Conservation (phyloP, 53 echinoderm and acorn worm genomes). For the Mesocentrotus franciscanus region DNA sequence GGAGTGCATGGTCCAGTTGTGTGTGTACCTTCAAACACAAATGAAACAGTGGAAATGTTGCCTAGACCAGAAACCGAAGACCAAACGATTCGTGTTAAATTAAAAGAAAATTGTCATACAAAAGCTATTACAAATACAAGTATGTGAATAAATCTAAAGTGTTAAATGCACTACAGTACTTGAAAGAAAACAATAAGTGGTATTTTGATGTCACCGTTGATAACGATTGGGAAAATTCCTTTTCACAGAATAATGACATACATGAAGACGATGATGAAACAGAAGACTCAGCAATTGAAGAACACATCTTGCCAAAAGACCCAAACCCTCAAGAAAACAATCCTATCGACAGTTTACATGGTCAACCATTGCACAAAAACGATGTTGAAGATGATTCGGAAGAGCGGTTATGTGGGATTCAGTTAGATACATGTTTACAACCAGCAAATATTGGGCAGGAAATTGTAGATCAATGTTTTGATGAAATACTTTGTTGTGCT, state of each 20-base stretch:
- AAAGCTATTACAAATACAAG: slow-evolving; percentile 70
- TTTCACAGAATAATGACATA: slow-evolving; percentile 35
- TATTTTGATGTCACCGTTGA: slow-evolving; percentile 62
- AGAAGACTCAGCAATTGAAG: not conserved
- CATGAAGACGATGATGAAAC: slow-evolving; percentile 52
- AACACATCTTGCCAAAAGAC: not conserved
- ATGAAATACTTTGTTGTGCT: slow-evolving; percentile 69
- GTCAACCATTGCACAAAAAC: not conserved
- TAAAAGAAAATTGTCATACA: slow-evolving; percentile 75
- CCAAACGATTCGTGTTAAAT: slow-evolving; percentile 72
- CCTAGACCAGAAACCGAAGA: slow-evolving; percentile 65
- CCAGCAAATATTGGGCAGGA: slow-evolving; percentile 72
- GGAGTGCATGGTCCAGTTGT: slow-evolving; percentile 73
- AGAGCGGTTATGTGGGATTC: slow-evolving; percentile 66
- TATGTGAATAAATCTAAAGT: slow-evolving; percentile 71
- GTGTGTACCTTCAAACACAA: slow-evolving; percentile 68
- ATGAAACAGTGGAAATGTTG: slow-evolving; percentile 38
- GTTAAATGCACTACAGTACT: slow-evolving; percentile 68
- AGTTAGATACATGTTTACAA: slow-evolving; percentile 68
- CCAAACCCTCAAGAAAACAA: not conserved
- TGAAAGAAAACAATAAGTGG: slow-evolving; percentile 66
- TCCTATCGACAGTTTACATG: not conserved
- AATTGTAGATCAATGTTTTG: slow-evolving; percentile 61
- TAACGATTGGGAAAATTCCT: slow-evolving; percentile 54
- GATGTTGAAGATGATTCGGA: slow-evolving; percentile 17